Evolutionary conservation across 2,797 vertebrate genomes (phyloP).

Genomic region (Typhlichthys subterraneus): DNA sequence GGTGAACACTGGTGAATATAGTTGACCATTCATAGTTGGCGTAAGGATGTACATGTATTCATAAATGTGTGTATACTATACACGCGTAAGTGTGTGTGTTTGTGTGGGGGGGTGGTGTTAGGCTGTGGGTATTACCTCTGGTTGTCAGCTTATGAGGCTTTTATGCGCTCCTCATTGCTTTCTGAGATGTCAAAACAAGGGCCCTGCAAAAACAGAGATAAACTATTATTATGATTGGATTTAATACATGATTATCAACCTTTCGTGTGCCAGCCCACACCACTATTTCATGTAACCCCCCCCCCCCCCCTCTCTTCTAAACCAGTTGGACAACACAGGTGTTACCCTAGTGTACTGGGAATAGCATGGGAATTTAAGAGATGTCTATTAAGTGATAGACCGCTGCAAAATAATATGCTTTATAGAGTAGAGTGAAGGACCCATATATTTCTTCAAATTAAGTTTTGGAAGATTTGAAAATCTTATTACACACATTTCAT

Average conservation of each 20-base stretch:
- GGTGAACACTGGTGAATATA: not conserved
- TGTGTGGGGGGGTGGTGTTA: constrained; percentile 23
- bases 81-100: constrained; percentile 1
- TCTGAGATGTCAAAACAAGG: constrained; percentile 52
- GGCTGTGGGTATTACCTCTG: constrained; percentile 58
- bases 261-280: constrained; percentile 17
- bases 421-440: not conserved
- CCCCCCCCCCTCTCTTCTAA: no score
- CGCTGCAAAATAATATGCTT: no score
- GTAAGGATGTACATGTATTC: no score
- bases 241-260: constrained; percentile 58
- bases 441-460: not conserved
- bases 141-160: constrained; percentile 60
- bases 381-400: no score
- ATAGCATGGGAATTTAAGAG: no score
- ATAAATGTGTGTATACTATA: no score
- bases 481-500: not conserved
- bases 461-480: not conserved
- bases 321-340: no score
- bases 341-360: no score
- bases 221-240: constrained; percentile 60
- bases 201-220: constrained; percentile 61
- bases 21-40: not conserved
- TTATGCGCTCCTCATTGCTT: constrained; percentile 76
- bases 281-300: constrained; percentile 20